Evolutionary conservation across 2,888 invertebrate species (phyloP), one percentile per base, ranked within the genome.

Genomic region (Sylvicola fuscatus): DNA sequence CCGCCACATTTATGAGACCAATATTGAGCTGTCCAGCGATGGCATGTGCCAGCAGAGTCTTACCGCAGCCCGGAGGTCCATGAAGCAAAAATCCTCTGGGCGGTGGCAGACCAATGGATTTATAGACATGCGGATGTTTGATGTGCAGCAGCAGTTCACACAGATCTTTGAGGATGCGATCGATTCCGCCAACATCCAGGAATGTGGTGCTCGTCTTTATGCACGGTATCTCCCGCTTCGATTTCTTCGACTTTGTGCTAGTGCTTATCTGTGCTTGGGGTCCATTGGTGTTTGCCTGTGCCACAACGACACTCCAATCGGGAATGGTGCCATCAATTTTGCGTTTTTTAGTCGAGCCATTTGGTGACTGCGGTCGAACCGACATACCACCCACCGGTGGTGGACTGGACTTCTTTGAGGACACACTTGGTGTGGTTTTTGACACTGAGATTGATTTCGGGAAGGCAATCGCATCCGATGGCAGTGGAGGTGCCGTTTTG

Each of bases 31-130:
- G 84, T 35, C 86, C 84, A 16, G 84, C 80, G 46, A 86, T 78
- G 2, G 83, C 82, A 51, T 78, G 66, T 0, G 84, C 86, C 39
- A 86, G 49, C 37, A 83, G 61, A 3, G 81, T 82, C 60, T 86
- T 86, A 0, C 97, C 95, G 52, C 90, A 89, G 0, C 97, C 97
- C 1, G 95, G 89, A 1, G 97, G 95, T 0, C 97, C 97, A 55
- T 95, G 92, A 33, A 97, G 62, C 34, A 98, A 60, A 47, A 95
- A 78, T 16, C 93, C 95, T 49, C 86, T 67, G 0, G 92, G 87
- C 28, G 92, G 82, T 42, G 79, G 72, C 36, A 89, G 72, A 2
- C 90, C 90, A 41, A 93, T 63, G 44, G 75, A 68, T 39, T 66
- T 63, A 54, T 86, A 92, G n/a, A 92, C 72, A 54, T 89, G 83